Evolutionary conservation across 1,140 invertebrate genomes (phyloP).

Genomic region (Saccostrea cuccullata): DNA sequence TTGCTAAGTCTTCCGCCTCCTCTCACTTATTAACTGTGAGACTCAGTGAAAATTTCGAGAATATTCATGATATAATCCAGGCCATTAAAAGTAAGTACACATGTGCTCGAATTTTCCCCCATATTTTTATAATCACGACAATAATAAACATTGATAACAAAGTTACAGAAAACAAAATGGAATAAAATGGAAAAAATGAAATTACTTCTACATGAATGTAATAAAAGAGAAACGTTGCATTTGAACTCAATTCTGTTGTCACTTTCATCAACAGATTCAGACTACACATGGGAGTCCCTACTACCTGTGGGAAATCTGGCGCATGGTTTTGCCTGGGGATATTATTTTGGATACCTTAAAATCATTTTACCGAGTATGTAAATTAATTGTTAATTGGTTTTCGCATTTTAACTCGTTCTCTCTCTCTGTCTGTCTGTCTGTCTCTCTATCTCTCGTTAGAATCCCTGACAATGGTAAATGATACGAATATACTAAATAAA

Average conservation of each 20-base stretch:
- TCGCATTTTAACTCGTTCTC: background rate
- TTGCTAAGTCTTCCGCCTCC: background rate
- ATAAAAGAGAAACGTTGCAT: too few relatives aligned
- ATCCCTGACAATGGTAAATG: too few relatives aligned
- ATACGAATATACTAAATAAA: too few relatives aligned
- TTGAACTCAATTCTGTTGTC: too few relatives aligned
- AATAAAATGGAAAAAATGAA: too few relatives aligned
- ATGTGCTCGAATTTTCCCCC: background rate
- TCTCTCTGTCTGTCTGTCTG: background rate
- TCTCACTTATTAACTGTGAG: background rate
- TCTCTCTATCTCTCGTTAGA: too few relatives aligned
- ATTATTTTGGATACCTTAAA: constrained; percentile 46
- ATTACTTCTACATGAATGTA: too few relatives aligned
- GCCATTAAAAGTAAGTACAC: background rate
- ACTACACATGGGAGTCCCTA: constrained; percentile 22
- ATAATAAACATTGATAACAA: too few relatives aligned
- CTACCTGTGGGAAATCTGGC: constrained; percentile 44
- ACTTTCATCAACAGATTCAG: background rate
- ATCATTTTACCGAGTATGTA: constrained; percentile 44
- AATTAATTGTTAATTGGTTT: background rate
- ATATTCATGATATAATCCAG: background rate
- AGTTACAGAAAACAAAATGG: too few relatives aligned
- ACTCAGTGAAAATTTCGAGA: background rate
- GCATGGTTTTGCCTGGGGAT: constrained; percentile 48
- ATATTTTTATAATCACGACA: background rate